These are phyloP conservation scores for Hypselothyrea guttata DNA, from an alignment of 2,888 invertebrate genomes.

Conservation along the genomic window DNA sequence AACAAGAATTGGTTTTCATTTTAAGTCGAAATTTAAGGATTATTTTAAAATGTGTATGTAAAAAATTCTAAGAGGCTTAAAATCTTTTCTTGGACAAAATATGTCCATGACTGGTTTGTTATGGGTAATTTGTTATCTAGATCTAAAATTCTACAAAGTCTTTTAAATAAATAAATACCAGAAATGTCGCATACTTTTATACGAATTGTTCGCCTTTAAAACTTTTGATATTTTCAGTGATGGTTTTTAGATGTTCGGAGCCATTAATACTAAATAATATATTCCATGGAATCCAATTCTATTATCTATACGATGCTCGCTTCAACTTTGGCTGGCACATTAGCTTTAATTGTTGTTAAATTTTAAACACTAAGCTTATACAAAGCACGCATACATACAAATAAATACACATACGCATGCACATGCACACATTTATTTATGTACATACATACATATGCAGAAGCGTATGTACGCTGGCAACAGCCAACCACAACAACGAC, in stretches of 20 bases:
- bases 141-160: no score
- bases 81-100: no score
- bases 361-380: conserved; percentile 35
- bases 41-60: no score
- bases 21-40: no score
- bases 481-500: conserved; percentile 68
- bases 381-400: conserved; percentile 8
- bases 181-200: no score
- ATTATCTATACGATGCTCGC: conserved; percentile 19
- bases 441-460: conserved; percentile 1
- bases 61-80: no score
- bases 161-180: no score
- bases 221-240: conserved; percentile 4
- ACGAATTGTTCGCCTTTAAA: no score
- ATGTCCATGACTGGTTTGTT: no score
- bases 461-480: conserved; percentile 29
- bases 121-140: no score
- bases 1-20: no score
- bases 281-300: conserved; percentile 17
- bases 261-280: conserved; percentile 19
- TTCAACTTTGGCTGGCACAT: conserved; percentile 20
- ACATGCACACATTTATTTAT: conserved; percentile 7
- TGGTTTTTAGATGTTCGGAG: conserved; percentile 5
- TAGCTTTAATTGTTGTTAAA: conserved; percentile 30
- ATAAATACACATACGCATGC: conserved; percentile 6